Evolutionary conservation across 2,113 vertebrate species (phyloP).

Genomic region (Heterotis niloticus): DNA sequence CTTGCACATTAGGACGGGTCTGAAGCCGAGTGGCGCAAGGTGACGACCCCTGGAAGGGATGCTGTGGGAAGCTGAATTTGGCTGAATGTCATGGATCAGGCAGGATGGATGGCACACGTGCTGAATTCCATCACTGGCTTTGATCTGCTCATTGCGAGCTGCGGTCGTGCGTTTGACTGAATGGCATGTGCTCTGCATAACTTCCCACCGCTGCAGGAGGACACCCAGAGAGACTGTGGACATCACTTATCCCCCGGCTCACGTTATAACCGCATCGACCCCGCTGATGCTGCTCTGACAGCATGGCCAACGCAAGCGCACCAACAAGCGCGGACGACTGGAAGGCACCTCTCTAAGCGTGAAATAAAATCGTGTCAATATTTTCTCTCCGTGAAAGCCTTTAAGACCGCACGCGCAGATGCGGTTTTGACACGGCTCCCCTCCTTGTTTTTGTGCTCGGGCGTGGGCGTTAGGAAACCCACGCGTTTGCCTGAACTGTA

Average conservation of each 20-base stretch:
- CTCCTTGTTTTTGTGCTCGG: slow-evolving; percentile 14
- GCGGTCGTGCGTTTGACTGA: neutral
- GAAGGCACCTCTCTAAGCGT: neutral
- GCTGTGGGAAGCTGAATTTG: too few species aligned
- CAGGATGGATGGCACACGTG: neutral
- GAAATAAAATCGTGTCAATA: slow-evolving; percentile 2
- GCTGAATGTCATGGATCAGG: too few species aligned
- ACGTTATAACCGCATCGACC: neutral
- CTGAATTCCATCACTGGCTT: neutral
- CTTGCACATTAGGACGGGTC: too few species aligned
- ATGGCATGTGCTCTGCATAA: neutral
- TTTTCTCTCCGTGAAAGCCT: neutral
- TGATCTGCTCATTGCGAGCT: neutral
- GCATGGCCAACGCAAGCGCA: neutral
- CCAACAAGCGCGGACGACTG: neutral
- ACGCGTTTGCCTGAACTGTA: slow-evolving; percentile 1
- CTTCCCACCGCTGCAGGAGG: neutral
- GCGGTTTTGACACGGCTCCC: slow-evolving; percentile 11
- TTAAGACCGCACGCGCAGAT: slow-evolving; percentile 3
- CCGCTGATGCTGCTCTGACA: neutral
- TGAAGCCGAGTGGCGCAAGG: too few species aligned
- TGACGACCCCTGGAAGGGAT: too few species aligned
- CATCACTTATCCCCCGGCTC: neutral
- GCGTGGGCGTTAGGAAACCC: neutral
- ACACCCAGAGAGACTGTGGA: neutral